These are phyloP conservation scores for Okapia johnstoni DNA, from an alignment of 2,113 vertebrate species.

Conservation along the genomic window DNA sequence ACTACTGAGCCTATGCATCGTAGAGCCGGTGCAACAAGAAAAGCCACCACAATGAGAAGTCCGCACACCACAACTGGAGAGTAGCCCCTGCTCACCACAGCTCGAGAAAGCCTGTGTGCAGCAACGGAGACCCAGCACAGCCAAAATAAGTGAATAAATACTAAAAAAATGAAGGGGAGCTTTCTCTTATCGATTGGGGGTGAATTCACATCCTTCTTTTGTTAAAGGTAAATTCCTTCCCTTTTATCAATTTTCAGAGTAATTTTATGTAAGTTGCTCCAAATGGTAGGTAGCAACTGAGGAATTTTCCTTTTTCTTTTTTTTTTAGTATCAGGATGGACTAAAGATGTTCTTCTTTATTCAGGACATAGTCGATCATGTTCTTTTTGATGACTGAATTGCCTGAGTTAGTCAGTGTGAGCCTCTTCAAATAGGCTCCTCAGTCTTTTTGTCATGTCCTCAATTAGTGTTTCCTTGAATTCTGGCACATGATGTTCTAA, in stretches of 20 bases:
- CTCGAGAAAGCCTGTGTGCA: background rate
- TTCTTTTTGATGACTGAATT: background rate
- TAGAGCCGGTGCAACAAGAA: background rate
- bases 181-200: background rate
- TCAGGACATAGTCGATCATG: background rate
- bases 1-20: background rate
- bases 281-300: background rate
- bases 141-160: no score
- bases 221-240: background rate
- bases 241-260: background rate
- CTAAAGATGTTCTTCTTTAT: background rate
- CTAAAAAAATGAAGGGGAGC: background rate
- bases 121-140: background rate
- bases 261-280: background rate
- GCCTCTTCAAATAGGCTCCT: background rate
- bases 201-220: background rate
- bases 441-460: background rate
- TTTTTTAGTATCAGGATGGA: background rate
- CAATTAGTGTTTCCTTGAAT: background rate
- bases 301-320: background rate
- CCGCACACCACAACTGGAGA: background rate
- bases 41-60: background rate
- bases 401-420: background rate
- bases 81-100: background rate
- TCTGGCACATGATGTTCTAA: background rate